Evolutionary conservation across 1,140 invertebrate species (phyloP), one percentile per base, ranked within the genome.

Genomic region (Frieseomelitta varia): DNA sequence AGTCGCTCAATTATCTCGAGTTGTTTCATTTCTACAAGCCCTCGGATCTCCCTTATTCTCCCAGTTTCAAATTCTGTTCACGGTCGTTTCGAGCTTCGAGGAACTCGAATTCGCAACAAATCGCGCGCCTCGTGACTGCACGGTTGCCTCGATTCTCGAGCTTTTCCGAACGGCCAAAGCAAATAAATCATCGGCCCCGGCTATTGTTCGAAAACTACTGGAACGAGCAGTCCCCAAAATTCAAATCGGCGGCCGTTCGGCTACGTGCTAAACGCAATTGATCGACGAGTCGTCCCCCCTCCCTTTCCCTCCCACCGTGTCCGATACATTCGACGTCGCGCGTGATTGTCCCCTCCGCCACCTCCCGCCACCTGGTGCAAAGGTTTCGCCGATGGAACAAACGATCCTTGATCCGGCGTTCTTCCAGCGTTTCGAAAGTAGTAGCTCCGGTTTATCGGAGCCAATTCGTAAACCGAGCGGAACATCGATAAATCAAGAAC

Each of bases 401-500:
- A 65, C 79, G 61, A 67, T 81, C 72, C 30, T 55, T 53, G 80
- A 76, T 81, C 69, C 79, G n/a, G 14, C 39, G 17, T 21, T 27
- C 39, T 65, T 47, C 0, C 56, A 30, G 19, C 61, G 55, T 81
- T 21, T 67, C 80, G 47, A 81, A 81, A 81, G 27, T 65, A 72
- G 39, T 63, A 76, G 30, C 47, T n/a, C 24, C 51, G 72, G 11
- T 47, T 27, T 56, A 61, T 11, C 72, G 73, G 8, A 79, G 51
- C 14, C 75, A 67, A 76, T 81, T 55, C 51, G 24, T 24, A 76
- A 72, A 67, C 17, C 24, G 17, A 19, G 2, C 51, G 72, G 30
- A 34, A 76, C 30, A 34, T 19, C 72, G 72, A 81, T 76, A 67
- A 81, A 67, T 81, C 72, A 75, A 24, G 71, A 19, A 55, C 51